Evolutionary conservation across 2,888 invertebrate species (phyloP).

Genomic region (Spialia ferax): DNA sequence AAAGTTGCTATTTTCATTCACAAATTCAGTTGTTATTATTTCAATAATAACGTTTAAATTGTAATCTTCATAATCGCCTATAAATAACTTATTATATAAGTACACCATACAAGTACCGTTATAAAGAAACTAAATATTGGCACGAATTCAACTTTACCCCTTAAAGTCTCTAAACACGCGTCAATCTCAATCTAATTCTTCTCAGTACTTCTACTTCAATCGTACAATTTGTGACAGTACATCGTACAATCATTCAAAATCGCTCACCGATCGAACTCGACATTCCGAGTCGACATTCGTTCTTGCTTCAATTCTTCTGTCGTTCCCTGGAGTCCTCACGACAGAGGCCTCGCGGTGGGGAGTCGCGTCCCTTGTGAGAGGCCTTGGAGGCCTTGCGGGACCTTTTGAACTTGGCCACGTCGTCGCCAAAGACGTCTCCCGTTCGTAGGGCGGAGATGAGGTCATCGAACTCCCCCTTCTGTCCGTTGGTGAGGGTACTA

Average conservation of each 20-base stretch:
- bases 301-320: conserved; percentile 70
- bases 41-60: neutral
- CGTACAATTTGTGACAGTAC: conserved; percentile 31
- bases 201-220: neutral
- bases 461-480: conserved; percentile 97
- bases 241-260: conserved; percentile 37
- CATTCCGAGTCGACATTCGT: conserved; percentile 36
- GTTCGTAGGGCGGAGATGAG: conserved; percentile 97
- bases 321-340: conserved; percentile 81
- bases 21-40: neutral
- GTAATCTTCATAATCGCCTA: neutral
- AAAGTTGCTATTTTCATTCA: neutral
- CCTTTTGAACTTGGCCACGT: conserved; percentile 94
- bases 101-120: conserved; percentile 44
- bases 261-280: conserved; percentile 18
- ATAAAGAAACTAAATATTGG: conserved; percentile 51
- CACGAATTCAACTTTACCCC: conserved; percentile 28
- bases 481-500: conserved; percentile 73
- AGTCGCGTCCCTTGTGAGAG: conserved; percentile 74
- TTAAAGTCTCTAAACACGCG: neutral
- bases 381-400: conserved; percentile 79
- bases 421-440: conserved; percentile 98
- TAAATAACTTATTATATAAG: conserved; percentile 13
- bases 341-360: conserved; percentile 73
- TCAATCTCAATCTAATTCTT: neutral